Base-by-base conservation (phyloP, 37 sponge, comb jelly and placozoan species). In the Halichondria panicea region DNA sequence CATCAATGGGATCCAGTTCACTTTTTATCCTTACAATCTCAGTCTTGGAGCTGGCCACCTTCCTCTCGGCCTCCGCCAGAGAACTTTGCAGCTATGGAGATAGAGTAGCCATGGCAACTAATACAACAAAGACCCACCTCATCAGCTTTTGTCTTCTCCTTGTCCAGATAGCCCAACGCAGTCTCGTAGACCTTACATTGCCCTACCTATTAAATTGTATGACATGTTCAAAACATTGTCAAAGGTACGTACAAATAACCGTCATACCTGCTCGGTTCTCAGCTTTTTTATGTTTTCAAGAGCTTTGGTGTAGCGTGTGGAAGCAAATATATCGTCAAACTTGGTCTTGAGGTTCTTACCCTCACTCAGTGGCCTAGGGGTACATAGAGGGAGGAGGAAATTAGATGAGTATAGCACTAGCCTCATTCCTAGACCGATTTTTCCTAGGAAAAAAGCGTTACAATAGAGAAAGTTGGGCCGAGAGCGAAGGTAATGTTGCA, bases 291-390 rank as follows among this genome's bases (percentile, higher is more conserved):
- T 66, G 70, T 72, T 81, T 11, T 93, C 94, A 1, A 93, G 83
- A 32, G 94, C 94, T 68, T 88, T 88, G 13, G 81, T 74, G 76
- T 89, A 89, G 19, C 90, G 74, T 18, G 85, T 84, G 24, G 85
- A 89, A 18, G 90, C 93, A 84, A 98, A 98, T n/a, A 98, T 98
- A 60, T 93, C 92, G 77, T 98, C 99, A 87, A 98, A 98, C 62
- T 92, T 98, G 36, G 72, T 80, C 73, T 98, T 98, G 44, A 98
- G 78, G 3, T 73, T 78, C 33, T 88, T 98, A 0, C 94, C 87
- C 61, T 98, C 96, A 79, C 87, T 73, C 41, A 98, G 76, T 1
- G 99, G 99, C 97, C 95, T 94, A n/a, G n/a, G n/a, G n/a, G n/a
- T n/a, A n/a, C n/a, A n/a, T n/a, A n/a, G n/a, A n/a, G n/a, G n/a